phyloP scores from a whole-genome alignment of 2,113 vertebrate genomes.

The Petroica traversi region DNA sequence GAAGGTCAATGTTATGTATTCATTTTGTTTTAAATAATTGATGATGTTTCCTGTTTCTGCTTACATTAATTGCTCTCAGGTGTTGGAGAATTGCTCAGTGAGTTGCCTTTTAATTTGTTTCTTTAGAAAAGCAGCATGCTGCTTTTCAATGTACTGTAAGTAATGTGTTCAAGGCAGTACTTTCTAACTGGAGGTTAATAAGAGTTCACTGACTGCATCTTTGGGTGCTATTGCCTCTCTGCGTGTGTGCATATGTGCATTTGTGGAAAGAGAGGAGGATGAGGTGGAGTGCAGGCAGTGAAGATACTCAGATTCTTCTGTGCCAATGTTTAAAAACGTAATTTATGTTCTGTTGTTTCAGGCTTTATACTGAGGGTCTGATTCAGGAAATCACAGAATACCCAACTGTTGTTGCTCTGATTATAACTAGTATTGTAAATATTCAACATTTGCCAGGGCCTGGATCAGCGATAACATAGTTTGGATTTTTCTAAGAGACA shows the following conservation, averaged over 20 bases:
- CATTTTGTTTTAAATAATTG: conserved; percentile 79
- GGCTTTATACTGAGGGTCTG: not conserved
- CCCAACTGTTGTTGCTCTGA: not conserved
- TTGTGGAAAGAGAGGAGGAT: not conserved
- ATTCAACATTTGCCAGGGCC: not conserved
- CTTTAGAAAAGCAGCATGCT: conserved; percentile 43
- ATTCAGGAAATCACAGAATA: not conserved
- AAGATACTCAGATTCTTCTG: not conserved
- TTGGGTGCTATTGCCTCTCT: not conserved
- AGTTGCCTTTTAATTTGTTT: conserved; percentile 68
- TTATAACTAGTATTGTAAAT: not conserved
- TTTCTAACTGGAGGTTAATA: conserved; percentile 64
- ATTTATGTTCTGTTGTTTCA: not conserved
- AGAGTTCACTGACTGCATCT: not conserved
- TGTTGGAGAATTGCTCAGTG: conserved; percentile 64
- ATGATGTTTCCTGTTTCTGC: conserved; percentile 72
- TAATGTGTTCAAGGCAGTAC: not conserved
- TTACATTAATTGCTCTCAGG: conserved; percentile 77
- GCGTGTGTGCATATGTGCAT: too few relatives aligned
- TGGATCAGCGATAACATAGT: not conserved
- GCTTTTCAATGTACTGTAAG: conserved; percentile 34
- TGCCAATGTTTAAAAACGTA: not conserved
- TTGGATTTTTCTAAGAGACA: not conserved
- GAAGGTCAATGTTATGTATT: conserved; percentile 74
- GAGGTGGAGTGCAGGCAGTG: not conserved